Evolutionary conservation across 2,797 vertebrate species (phyloP), one percentile per base, ranked within the genome.

Genomic region (Siniperca scherzeri): DNA sequence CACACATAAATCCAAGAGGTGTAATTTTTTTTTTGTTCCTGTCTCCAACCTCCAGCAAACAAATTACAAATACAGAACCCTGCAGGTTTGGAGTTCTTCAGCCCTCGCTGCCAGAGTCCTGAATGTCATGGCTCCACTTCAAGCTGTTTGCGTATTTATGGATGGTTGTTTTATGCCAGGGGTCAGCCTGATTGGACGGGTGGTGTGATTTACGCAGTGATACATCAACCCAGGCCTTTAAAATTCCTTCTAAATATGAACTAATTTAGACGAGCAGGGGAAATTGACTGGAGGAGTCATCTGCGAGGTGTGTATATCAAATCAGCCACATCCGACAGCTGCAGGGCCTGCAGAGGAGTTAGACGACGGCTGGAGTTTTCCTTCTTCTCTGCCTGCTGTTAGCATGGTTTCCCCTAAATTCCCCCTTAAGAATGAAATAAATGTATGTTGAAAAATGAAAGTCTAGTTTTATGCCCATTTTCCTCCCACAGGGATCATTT

Each of bases 141-240:
- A 30, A 44, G 13, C 48, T 21, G 33, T 69, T 81, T 33, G 46
- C 8, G 27, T 81, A 67, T 91, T 91, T 89, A 92, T 91, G 85
- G 74, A 60, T 38, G 56, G 40, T 64, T 50, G 78, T 86, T 92
- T 89, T 77, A 86, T 74, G 78, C 73, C 64, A 11, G 66, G 66
- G 82, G 70, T 87, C 86, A 62, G 44, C 42, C 80, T 87, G 87
- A 87, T 91, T 83, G 85, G 81, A 81, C 57, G 3, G n/a, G 42
- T 8, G 36, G 40, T 66, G 48, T 86, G 91, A 92, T 92, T 91
- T 87, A 91, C 76, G 30, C 67, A 30, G 75, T 0, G 60, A 80
- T 91, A 67, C 74, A 77, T 94, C 90, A 89, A 48, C 82, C 72
- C 68, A 68, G 53, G 60, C 83, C 80, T 87, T 87, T 81, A 61